phyloP scores from a whole-genome alignment of 2,113 vertebrate species.

The Aphelocoma coerulescens region DNA sequence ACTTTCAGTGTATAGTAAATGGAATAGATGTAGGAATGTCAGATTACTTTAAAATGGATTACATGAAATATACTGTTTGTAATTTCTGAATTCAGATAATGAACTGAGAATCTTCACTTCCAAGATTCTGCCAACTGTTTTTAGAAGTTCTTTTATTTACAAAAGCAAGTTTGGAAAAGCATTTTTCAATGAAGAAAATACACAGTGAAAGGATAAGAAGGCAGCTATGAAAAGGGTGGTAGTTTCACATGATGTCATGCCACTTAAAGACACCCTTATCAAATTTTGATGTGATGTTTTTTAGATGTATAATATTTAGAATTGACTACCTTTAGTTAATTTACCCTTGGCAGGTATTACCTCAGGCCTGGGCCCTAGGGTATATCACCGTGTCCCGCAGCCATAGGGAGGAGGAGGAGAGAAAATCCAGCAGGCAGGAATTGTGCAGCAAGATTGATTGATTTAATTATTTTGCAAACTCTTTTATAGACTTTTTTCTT shows the following conservation, averaged over 20 bases:
- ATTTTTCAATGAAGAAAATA: background rate
- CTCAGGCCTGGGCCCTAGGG: too few relatives aligned
- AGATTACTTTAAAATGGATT: background rate
- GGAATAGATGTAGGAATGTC: background rate
- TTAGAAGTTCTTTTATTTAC: background rate
- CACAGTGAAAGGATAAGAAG: background rate
- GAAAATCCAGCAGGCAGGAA: too few relatives aligned
- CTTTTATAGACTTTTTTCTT: too few relatives aligned
- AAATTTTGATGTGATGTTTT: background rate
- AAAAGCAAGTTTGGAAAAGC: background rate
- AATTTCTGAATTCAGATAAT: background rate
- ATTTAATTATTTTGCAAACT: too few relatives aligned
- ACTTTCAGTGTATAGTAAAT: background rate
- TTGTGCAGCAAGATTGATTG: too few relatives aligned
- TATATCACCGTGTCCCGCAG: too few relatives aligned
- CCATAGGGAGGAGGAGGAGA: too few relatives aligned
- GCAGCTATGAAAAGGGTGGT: background rate
- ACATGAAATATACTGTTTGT: background rate
- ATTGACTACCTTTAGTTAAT: background rate
- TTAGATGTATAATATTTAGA: background rate
- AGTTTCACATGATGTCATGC: background rate
- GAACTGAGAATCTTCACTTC: background rate
- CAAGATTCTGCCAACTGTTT: background rate
- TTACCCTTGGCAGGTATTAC: background rate
- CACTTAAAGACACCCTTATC: background rate